Conservation (phyloP, 1,140 invertebrate genomes). For the Sitophilus oryzae region DNA sequence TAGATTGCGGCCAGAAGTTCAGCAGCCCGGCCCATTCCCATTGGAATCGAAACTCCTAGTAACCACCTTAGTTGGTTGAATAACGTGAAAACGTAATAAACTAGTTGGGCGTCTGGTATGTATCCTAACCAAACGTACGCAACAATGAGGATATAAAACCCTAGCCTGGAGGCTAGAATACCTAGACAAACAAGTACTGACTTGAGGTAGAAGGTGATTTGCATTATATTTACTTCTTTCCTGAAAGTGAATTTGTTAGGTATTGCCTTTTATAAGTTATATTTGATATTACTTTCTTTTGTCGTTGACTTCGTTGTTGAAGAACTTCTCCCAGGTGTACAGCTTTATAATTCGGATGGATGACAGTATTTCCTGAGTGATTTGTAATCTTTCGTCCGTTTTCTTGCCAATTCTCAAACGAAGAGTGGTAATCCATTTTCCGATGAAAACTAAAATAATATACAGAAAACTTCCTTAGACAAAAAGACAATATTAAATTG, state of each 20-base stretch:
- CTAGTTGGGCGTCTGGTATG: constrained; percentile 65
- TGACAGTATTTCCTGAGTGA: constrained; percentile 80
- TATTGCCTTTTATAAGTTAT: not conserved
- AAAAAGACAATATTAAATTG: not conserved
- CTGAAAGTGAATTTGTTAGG: constrained; percentile 20
- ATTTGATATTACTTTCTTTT: constrained; percentile 26
- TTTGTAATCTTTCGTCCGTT: constrained; percentile 73
- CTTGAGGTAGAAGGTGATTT: constrained; percentile 25
- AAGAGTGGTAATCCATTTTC: constrained; percentile 25
- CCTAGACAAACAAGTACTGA: constrained; percentile 21
- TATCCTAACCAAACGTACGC: constrained; percentile 62
- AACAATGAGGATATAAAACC: constrained; percentile 52
- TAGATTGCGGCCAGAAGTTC: constrained; percentile 39
- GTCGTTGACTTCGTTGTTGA: constrained; percentile 56
- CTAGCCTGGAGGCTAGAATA: constrained; percentile 57
- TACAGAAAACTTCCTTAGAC: no score
- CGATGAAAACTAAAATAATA: constrained; percentile 35
- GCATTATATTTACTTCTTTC: constrained; percentile 28
- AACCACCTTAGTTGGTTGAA: constrained; percentile 67
- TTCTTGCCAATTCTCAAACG: constrained; percentile 27
- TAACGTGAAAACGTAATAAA: constrained; percentile 68
- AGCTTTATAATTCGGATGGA: constrained; percentile 80
- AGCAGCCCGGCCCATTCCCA: constrained; percentile 56
- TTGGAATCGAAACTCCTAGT: constrained; percentile 67
- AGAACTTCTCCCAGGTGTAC: constrained; percentile 81